These are phyloP conservation scores for Cisticola juncidis DNA, from an alignment of 2,113 vertebrate genomes.

Conservation along the genomic window DNA sequence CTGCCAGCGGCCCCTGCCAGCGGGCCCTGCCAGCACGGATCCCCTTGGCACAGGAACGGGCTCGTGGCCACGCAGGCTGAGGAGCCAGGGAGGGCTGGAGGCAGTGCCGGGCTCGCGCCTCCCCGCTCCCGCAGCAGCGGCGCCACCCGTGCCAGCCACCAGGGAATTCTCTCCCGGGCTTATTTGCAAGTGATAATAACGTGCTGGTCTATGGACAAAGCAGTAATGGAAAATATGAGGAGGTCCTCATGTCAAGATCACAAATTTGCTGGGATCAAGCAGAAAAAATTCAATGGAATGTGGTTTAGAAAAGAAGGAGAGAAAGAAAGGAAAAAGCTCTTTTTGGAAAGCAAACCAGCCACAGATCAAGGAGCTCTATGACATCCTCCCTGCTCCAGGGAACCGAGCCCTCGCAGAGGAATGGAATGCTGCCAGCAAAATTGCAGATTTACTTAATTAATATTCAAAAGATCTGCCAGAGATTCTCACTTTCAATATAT, in stretches of 20 bases:
- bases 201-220: neutral
- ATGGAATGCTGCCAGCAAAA: neutral
- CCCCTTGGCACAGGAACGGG: neutral
- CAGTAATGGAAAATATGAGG: neutral
- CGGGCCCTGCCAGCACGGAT: neutral
- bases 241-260: slow-evolving; percentile 17
- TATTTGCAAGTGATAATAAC: slow-evolving; percentile 52
- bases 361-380: slow-evolving; percentile 27
- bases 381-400: neutral
- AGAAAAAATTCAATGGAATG: neutral
- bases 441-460: neutral
- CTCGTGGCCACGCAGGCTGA: rapidly evolving
- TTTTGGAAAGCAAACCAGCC: slow-evolving; percentile 57
- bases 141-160: neutral
- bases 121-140: rapidly evolving
- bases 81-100: neutral
- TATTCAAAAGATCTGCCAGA: neutral
- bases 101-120: neutral
- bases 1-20: neutral
- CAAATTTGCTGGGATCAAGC: slow-evolving; percentile 40
- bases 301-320: neutral
- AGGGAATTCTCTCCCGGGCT: neutral
- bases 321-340: neutral
- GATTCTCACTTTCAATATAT: neutral
- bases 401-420: neutral